Conservation (phyloP, 1,140 invertebrate species). For the Octopus bimaculoides region DNA sequence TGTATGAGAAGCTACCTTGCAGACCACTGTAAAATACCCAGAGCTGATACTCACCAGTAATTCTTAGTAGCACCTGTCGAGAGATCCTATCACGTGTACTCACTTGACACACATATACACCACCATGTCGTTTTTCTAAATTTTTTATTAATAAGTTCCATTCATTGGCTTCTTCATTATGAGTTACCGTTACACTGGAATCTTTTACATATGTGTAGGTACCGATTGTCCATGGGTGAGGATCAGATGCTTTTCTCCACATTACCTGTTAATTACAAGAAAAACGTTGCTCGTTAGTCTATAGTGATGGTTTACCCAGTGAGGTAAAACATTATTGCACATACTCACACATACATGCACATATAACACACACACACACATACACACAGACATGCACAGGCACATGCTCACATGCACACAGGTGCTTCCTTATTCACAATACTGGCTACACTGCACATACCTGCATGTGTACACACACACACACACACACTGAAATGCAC, state of each 20-base stretch:
- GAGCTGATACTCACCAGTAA: neutral
- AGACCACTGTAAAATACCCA: no score
- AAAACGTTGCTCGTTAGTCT: neutral
- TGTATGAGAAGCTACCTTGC: no score
- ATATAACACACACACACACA: no score
- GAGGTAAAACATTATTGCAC: no score
- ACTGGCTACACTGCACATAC: neutral
- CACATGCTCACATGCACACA: no score
- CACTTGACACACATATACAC: slow-evolving; percentile 87
- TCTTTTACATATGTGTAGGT: slow-evolving; percentile 23
- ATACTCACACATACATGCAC: no score
- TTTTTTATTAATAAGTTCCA: slow-evolving; percentile 88
- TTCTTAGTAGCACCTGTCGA: slow-evolving; percentile 5
- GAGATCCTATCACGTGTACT: slow-evolving; percentile 62
- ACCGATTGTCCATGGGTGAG: slow-evolving; percentile 28
- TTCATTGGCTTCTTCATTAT: slow-evolving; percentile 79
- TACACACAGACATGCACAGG: no score
- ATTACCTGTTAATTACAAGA: slow-evolving; percentile 21
- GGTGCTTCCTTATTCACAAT: neutral
- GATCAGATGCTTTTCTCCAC: slow-evolving; percentile 31
- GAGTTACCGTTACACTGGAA: slow-evolving; percentile 47
- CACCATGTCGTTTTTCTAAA: slow-evolving; percentile 80
- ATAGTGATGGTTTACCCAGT: no score
- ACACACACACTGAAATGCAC: neutral
- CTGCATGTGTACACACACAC: neutral